Evolutionary conservation across 2,888 invertebrate genomes (phyloP), one percentile per base, ranked within the genome.

Genomic region (Noctua pronuba): DNA sequence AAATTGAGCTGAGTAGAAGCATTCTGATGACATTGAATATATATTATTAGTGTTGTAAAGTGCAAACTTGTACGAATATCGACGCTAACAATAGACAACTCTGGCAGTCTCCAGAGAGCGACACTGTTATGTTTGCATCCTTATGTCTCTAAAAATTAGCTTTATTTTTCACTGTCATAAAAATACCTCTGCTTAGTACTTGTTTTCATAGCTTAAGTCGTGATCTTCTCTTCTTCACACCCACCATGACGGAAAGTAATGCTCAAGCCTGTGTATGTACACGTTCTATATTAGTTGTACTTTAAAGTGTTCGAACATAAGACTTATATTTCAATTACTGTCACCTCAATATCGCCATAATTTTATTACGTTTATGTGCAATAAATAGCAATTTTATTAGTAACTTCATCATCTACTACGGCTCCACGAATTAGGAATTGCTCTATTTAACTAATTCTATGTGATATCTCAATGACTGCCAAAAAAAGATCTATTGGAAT

Each of bases 201-300:
- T 2, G 11, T 60, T 77, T 31, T 46, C 16, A 31, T n/a, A 11
- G 21, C 38, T 24, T 28, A 44, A 18, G 35, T 67, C 41, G 55
- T 77, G 1, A 66, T 52, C 49, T 49, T 74, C 66, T 68, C 49
- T 69, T 74, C n/a, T 41, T n/a, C 28, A 80, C 81, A 77, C 89
- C 52, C 88, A 86, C 88, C 90, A 89, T 88, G 86, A 89, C 87
- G 75, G 69, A 90, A 90, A 82, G 76, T 80, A 86, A 86, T 91
- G 92, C 92, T 92, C 92, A 92, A 62, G 91, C 83, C 76, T 80
- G 67, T 80, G 58, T 80, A 76, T 58, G 65, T 74, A 75, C 75
- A 64, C 55, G 60, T 52, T 86, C 38, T 74, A 65, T 74, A 79
- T 79, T 79, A 83, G 67, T 80, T 75, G 60, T 79, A 83, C 41